Evolutionary conservation across 2,113 vertebrate genomes (phyloP).

Genomic region (Dicaeum eximium): DNA sequence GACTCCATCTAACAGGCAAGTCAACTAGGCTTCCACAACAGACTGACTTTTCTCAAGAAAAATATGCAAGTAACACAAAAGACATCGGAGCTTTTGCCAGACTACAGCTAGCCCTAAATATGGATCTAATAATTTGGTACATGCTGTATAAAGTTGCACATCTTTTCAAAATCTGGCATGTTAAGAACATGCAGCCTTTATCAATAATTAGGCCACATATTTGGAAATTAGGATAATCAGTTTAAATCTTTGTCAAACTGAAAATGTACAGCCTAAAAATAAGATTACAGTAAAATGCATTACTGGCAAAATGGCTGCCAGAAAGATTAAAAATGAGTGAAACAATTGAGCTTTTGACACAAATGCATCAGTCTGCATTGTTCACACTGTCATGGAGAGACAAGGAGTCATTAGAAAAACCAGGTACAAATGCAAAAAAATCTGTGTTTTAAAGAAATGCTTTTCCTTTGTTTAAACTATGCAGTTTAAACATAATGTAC

Average conservation of each 20-base stretch:
- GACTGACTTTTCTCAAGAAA: background rate
- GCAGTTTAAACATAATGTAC: background rate
- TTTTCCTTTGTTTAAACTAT: background rate
- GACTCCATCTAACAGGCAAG: background rate
- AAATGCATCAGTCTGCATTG: background rate
- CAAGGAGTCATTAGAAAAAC: background rate
- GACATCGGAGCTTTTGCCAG: background rate
- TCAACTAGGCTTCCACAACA: background rate
- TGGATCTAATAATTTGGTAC: background rate
- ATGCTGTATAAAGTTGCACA: fast-evolving
- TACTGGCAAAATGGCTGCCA: background rate
- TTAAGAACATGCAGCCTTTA: background rate
- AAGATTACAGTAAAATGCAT: background rate
- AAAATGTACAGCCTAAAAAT: background rate
- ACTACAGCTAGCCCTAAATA: background rate
- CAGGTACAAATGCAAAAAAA: background rate
- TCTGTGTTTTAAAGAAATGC: background rate
- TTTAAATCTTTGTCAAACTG: background rate
- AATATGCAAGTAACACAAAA: background rate
- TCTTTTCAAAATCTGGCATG: background rate
- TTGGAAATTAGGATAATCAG: background rate
- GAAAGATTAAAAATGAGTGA: background rate
- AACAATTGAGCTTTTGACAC: background rate
- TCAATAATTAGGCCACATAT: background rate
- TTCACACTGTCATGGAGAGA: background rate